These are phyloP conservation scores for Cepphus grylle DNA, from an alignment of 2,113 vertebrate species.

Conservation along the genomic window DNA sequence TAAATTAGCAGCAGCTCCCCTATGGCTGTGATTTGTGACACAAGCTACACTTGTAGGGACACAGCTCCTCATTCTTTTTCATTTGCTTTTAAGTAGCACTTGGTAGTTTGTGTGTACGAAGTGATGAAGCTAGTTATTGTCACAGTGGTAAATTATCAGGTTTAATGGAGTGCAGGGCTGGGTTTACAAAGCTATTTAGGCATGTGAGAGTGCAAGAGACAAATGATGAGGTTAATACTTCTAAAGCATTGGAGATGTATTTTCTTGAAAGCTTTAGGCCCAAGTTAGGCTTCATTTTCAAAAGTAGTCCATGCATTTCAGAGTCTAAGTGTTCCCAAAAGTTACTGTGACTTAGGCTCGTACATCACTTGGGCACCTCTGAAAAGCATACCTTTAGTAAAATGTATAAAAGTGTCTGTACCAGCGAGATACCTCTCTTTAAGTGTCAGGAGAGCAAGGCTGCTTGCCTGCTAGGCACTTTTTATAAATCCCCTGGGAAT, in stretches of 20 bases:
- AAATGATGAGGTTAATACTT: neutral
- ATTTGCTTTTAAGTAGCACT: neutral
- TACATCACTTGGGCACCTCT: neutral
- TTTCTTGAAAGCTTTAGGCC: slow-evolving; percentile 13
- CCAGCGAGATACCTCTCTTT: neutral
- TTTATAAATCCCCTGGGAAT: neutral
- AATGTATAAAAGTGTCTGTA: neutral
- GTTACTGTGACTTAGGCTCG: neutral
- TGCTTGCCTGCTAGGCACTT: neutral
- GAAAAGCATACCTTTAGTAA: neutral
- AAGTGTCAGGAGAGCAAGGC: neutral
- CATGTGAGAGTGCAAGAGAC: neutral
- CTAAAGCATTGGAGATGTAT: neutral
- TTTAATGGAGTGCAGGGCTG: neutral
- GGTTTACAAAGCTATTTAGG: neutral
- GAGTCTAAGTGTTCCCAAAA: slow-evolving; percentile 8
- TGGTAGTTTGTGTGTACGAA: neutral
- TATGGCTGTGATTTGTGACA: neutral
- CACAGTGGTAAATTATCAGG: neutral
- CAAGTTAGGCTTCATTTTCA: slow-evolving; percentile 4
- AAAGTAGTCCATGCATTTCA: neutral
- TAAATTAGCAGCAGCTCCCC: neutral
- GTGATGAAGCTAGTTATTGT: neutral
- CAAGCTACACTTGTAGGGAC: neutral
- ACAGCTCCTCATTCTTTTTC: neutral